Base-by-base conservation (phyloP, 2,797 vertebrate genomes). In the Poeciliopsis gracilis region DNA sequence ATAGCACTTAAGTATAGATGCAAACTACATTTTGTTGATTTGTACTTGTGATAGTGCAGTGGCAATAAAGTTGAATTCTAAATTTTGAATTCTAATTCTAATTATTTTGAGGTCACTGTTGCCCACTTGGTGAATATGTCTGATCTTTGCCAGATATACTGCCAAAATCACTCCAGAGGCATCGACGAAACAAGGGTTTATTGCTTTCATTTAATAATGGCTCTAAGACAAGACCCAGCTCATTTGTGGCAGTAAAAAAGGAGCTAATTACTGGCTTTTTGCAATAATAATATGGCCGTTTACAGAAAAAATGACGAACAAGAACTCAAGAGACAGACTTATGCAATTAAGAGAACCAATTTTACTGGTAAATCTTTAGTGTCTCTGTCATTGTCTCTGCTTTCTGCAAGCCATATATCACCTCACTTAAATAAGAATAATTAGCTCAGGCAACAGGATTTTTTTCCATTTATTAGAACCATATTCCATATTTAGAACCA, bases 191-290 rank as follows among this genome's bases (percentile, higher is more conserved):
- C 76, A 81, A 81, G 61, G 77, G 82, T 84, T 85, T 90, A 83
- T 20, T 57, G 53, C 61, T 72, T 57, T 74, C 46, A 49, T 85
- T 82, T 87, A 82, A 83, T 78, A 75, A 78, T 69, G 57, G 78
- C 57, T 51, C 36, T 53, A 80, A 74, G 81, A 88, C 43, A 74
- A 81, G 33, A 61, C 66, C 36, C 66, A 80, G 75, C 45, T 61
- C 55, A 70, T 30, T 87, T 72, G 67, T 79, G 78, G 70, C 74
- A 78, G 41, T 82, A 69, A 81, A 82, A 36, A 75, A 53, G 80
- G 81, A 84, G 69, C 55, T 88, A 89, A 90, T 92, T 90, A 86
- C 30, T 81, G 83, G 51, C 57, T 78, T 71, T 89, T 80, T 18
- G 38, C n/a, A 46, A 55, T 77, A 87, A 79, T 78, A 81, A 82